Conservation (phyloP, 2,888 invertebrate species). For the Chrysolina americana region DNA sequence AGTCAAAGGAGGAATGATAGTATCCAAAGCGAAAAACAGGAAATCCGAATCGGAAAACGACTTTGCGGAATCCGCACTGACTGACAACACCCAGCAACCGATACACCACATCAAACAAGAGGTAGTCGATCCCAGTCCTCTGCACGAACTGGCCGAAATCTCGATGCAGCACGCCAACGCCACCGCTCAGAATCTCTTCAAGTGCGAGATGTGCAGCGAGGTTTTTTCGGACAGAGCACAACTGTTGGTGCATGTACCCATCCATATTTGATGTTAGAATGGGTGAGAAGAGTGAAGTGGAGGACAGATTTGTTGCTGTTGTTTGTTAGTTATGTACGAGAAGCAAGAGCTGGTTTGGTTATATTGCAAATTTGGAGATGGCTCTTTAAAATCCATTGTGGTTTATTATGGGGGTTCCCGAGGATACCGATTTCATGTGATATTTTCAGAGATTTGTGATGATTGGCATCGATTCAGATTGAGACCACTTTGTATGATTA, state of each 20-base stretch:
- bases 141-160: slow-evolving; percentile 72
- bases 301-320: no score
- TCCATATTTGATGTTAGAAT: slow-evolving; percentile 80
- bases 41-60: slow-evolving; percentile 61
- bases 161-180: slow-evolving; percentile 67
- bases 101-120: slow-evolving; percentile 61
- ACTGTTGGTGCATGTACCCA: slow-evolving; percentile 83
- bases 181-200: slow-evolving; percentile 71
- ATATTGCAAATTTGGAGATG: no score
- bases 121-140: slow-evolving; percentile 68
- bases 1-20: slow-evolving; percentile 68
- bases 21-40: slow-evolving; percentile 64
- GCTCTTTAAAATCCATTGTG: no score
- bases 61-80: slow-evolving; percentile 43
- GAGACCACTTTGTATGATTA: no score
- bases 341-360: no score
- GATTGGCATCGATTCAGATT: no score
- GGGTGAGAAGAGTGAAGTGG: no score
- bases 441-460: no score
- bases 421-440: no score
- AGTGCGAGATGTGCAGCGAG: slow-evolving; percentile 87
- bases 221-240: slow-evolving; percentile 83
- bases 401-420: no score
- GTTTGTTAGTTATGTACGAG: no score
- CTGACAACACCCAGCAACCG: slow-evolving; percentile 19